Percentiles rank a stretch among this genome's conserved stretches.
Conservation (phyloP, 2,113 vertebrate species). For the Macroglossus sobrinus region DNA sequence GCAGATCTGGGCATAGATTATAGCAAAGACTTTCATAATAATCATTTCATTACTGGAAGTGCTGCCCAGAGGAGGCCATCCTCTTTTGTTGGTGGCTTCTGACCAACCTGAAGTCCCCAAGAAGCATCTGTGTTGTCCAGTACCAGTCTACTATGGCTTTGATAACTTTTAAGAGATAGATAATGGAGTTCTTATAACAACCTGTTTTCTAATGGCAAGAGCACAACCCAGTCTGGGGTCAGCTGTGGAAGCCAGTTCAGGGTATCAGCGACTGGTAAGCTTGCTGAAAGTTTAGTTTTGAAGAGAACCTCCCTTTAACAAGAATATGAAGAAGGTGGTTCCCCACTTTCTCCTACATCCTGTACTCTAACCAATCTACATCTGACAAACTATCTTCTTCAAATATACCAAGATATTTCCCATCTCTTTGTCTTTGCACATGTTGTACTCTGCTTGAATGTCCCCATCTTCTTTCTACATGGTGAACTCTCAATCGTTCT, state of each 20-base stretch:
- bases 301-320: not conserved
- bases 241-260: slow-evolving; percentile 6
- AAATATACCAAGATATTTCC: not conserved
- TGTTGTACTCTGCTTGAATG: not conserved
- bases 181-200: not conserved
- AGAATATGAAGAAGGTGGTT: slow-evolving; percentile 15
- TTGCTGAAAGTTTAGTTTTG: not conserved
- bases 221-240: not conserved
- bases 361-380: not conserved
- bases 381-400: not conserved
- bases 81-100: not conserved
- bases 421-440: not conserved
- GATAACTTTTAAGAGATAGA: not conserved
- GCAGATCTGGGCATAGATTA: not conserved
- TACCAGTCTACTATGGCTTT: not conserved
- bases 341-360: not conserved
- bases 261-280: not conserved
- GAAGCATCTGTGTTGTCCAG: not conserved
- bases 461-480: not conserved
- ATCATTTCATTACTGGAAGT: not conserved
- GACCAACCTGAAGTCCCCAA: not conserved
- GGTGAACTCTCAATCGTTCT: not conserved
- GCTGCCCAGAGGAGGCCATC: not conserved
- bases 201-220: not conserved
- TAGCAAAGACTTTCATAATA: not conserved